A percentile compares a stretch with the other conserved stretches of the same genome.
Conservation (phyloP, 1,140 invertebrate genomes). For the Ceratoteleas bidentatus region DNA sequence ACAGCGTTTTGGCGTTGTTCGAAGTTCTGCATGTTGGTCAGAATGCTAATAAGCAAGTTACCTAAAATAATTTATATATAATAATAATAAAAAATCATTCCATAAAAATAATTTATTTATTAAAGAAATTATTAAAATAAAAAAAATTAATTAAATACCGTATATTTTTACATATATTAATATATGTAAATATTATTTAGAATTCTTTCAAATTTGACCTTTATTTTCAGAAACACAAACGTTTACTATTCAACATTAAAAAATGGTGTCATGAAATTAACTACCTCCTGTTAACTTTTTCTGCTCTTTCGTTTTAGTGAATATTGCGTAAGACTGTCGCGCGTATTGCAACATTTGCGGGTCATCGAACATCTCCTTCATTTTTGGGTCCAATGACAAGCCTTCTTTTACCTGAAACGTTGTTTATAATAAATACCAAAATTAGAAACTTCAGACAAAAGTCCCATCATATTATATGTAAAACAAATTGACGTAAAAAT, state of each 20-base stretch:
- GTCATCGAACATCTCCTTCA: slow-evolving; percentile 85
- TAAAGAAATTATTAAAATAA: too few species aligned
- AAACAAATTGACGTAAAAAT: not conserved
- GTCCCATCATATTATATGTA: too few species aligned
- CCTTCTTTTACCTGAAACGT: slow-evolving; percentile 12
- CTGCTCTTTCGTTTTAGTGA: slow-evolving; percentile 87
- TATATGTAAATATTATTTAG: too few species aligned
- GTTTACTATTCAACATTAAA: too few species aligned
- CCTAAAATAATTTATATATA: slow-evolving; percentile 61
- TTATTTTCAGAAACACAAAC: too few species aligned
- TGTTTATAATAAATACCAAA: not conserved
- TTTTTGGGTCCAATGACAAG: slow-evolving; percentile 87
- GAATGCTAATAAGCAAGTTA: slow-evolving; percentile 77
- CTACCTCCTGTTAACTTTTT: slow-evolving; percentile 87
- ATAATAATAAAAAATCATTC: too few species aligned
- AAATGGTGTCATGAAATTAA: too few species aligned
- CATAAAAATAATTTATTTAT: too few species aligned
- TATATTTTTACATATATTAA: too few species aligned
- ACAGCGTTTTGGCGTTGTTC: slow-evolving; percentile 70
- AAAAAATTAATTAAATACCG: too few species aligned
- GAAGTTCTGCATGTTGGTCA: slow-evolving; percentile 73
- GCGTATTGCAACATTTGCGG: slow-evolving; percentile 85
- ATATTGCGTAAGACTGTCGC: slow-evolving; percentile 85
- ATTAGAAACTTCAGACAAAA: not conserved
- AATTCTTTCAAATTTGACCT: too few species aligned